phyloP scores from a whole-genome alignment of 2,113 vertebrate genomes.

The Hippocampus guttulatus region DNA sequence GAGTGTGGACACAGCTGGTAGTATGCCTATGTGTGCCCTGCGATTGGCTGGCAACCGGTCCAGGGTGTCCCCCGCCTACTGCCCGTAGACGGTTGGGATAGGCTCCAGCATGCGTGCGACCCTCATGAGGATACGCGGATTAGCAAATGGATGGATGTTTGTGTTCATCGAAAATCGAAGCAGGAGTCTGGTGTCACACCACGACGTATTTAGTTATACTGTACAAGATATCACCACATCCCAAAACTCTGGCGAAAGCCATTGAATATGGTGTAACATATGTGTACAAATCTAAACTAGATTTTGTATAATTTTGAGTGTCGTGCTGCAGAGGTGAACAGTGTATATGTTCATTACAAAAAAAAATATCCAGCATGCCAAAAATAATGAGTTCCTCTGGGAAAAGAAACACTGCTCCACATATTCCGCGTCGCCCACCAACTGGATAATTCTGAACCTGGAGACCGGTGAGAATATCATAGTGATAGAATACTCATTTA shows the following conservation, averaged over 20 bases:
- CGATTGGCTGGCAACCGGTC: no score
- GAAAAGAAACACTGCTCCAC: slow-evolving; percentile 9
- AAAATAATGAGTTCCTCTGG: slow-evolving; percentile 32
- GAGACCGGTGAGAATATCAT: slow-evolving; percentile 8
- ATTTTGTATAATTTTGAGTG: slow-evolving; percentile 4
- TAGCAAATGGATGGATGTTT: no score
- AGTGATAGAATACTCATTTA: neutral
- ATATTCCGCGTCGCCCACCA: slow-evolving; percentile 1
- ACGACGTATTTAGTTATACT: neutral
- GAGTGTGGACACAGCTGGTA: no score
- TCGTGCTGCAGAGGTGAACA: slow-evolving; percentile 2
- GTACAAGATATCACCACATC: neutral
- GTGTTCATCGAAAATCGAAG: no score
- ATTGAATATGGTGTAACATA: neutral
- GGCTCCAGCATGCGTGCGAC: no score
- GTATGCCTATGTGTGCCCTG: no score
- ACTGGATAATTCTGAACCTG: slow-evolving; percentile 7
- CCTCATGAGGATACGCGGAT: no score
- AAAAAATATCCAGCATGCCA: slow-evolving; percentile 18
- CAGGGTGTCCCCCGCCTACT: no score
- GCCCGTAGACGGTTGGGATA: no score
- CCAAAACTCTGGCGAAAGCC: neutral
- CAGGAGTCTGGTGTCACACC: neutral
- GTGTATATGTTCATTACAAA: slow-evolving; percentile 20
- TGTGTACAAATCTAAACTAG: slow-evolving; percentile 12